These are phyloP conservation scores for Cricetomys ansorgei DNA, from an alignment of 2,113 vertebrate species.

Conservation along the genomic window DNA sequence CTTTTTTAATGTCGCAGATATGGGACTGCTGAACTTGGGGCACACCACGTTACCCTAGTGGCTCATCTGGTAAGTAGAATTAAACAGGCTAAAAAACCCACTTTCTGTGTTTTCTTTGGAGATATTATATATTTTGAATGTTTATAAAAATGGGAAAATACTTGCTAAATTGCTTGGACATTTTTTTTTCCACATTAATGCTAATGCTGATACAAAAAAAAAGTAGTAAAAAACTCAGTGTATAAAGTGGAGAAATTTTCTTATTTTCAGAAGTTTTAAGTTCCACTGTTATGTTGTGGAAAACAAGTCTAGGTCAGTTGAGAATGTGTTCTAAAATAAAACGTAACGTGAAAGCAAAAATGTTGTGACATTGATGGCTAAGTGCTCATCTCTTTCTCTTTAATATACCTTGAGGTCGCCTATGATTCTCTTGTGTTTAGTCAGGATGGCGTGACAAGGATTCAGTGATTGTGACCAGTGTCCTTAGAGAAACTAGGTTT, in stretches of 20 bases:
- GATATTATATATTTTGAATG: background rate
- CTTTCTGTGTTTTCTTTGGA: background rate
- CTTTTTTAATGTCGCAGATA: conserved; percentile 87
- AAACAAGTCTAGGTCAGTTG: background rate
- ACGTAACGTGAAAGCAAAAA: background rate
- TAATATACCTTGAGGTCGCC: background rate
- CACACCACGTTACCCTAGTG: conserved; percentile 91
- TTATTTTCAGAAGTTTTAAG: background rate
- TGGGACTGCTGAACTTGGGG: conserved; percentile 94
- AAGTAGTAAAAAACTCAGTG: background rate
- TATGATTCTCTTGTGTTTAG: background rate
- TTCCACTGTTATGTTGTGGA: background rate
- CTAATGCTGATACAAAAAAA: background rate
- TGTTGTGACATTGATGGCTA: background rate
- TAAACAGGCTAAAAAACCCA: background rate
- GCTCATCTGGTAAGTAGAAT: conserved; percentile 92
- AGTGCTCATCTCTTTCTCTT: background rate
- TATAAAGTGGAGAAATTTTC: background rate
- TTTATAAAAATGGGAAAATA: background rate
- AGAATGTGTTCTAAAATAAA: conserved; percentile 25
- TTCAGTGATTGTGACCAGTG: background rate
- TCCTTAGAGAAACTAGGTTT: conserved; percentile 40
- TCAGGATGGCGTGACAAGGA: background rate
- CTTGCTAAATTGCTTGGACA: background rate
- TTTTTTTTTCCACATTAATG: background rate